A percentile compares a stretch with the other conserved stretches of the same genome.
These are phyloP conservation scores for Cantharis rufa DNA, from an alignment of 2,888 invertebrate genomes.

Conservation along the genomic window DNA sequence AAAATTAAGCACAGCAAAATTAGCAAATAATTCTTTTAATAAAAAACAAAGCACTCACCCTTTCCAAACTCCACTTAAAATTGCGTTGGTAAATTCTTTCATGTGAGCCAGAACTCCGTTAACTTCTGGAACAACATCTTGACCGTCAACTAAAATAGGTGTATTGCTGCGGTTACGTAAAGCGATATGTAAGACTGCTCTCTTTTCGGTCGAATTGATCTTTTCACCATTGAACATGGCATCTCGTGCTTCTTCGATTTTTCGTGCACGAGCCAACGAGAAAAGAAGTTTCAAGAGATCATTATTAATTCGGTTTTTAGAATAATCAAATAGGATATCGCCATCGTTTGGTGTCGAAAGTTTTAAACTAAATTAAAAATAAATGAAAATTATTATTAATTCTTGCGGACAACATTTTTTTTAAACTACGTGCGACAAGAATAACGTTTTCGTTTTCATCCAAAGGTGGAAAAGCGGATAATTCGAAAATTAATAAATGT, in stretches of 20 bases:
- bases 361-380: constrained; percentile 63
- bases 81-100: constrained; percentile 86
- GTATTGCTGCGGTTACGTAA: constrained; percentile 82
- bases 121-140: constrained; percentile 92
- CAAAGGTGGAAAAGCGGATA: neutral
- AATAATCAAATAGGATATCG: constrained; percentile 91
- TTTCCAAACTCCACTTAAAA: constrained; percentile 72
- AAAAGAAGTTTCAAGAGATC: constrained; percentile 76
- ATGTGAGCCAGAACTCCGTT: constrained; percentile 91
- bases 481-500: neutral
- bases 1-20: constrained; percentile 22
- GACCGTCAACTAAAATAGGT: constrained; percentile 80
- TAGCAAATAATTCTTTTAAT: neutral
- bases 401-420: neutral
- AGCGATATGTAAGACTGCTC: constrained; percentile 94
- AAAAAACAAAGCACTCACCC: constrained; percentile 55
- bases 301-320: constrained; percentile 90
- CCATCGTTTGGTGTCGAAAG: constrained; percentile 84
- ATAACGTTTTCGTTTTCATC: neutral
- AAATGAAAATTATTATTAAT: neutral
- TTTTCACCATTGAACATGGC: constrained; percentile 93
- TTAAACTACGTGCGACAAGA: neutral
- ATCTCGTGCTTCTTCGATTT: constrained; percentile 83
- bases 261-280: constrained; percentile 79
- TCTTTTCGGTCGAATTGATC: constrained; percentile 96